Evolutionary conservation across 2,888 invertebrate genomes (phyloP), one percentile per base, ranked within the genome.

Genomic region (Sericinus montela): DNA sequence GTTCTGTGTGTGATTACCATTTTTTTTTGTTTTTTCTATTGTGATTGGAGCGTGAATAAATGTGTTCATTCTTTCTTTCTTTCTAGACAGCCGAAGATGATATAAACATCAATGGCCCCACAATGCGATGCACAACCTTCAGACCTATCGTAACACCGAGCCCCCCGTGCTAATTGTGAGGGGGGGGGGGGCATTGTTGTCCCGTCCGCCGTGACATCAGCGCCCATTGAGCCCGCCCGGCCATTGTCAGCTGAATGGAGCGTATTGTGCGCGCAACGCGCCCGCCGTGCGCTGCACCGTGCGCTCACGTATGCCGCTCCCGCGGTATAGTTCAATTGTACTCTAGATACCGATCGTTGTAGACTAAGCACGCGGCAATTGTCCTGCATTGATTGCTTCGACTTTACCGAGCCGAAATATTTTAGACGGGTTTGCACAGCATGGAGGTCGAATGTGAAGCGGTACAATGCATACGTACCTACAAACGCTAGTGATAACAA

Each of bases 201-300:
- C 19, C 10, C 45, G 19, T 23, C 38, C 37, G 32, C 45, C 23
- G 38, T 32, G 37, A 45, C 19, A 38, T 45, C 38, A 32, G 38
- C 30, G 10, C n/a, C 19, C 16, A 37, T 9, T 16, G 37, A 19
- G 13, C 38, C 15, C 30, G 30, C 8, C 9, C 44, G 14, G 35
- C 35, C 43, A 36, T 35, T 35, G 35, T 23, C 32, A 4, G 11
- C 14, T 10, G 10, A 32, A 25, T 25, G 25, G 7, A 7, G 25
- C 25, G 19, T n/a, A 11, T 35, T 35, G 37, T 23, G 13, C 23
- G 1, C 37, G 11, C 25, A 25, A 5, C 15, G 16, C 19, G 37
- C 19, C 19, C 25, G 38, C 38, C 23, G 16, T n/a, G 25, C 13
- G 25, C n/a, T n/a, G n/a, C n/a, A n/a, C n/a, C n/a, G n/a, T n/a